A percentile compares a stretch with the other conserved stretches of the same genome.
phyloP scores from a whole-genome alignment of 2,113 vertebrate genomes.

The Bufo gargarizans region DNA sequence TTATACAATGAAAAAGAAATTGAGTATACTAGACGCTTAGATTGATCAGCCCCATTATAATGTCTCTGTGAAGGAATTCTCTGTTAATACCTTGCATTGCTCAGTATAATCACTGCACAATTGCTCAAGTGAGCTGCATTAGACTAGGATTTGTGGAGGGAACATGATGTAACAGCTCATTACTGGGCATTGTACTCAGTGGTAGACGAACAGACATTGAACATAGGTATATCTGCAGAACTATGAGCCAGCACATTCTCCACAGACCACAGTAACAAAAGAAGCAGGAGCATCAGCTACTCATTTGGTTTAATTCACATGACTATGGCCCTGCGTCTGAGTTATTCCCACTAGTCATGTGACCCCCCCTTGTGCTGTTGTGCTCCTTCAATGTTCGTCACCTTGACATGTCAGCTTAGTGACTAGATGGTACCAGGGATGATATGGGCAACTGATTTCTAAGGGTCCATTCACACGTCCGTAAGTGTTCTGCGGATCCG shows the following conservation, averaged over 20 bases:
- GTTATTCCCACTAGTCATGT: no score
- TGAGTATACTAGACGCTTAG: slow-evolving; percentile 2
- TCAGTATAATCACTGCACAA: slow-evolving; percentile 22
- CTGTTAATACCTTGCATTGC: slow-evolving; percentile 30
- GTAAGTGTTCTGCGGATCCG: no score
- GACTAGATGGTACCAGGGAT: no score
- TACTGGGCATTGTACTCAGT: not conserved
- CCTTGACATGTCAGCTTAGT: no score
- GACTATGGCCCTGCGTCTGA: no score
- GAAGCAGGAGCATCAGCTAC: not conserved
- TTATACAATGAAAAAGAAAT: slow-evolving; percentile 23
- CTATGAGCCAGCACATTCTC: not conserved
- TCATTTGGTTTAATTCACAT: no score
- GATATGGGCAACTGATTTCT: no score
- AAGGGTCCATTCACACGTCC: no score
- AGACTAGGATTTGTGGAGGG: not conserved
- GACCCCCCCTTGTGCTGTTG: no score
- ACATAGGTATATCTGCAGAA: not conserved
- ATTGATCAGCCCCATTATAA: slow-evolving; percentile 7
- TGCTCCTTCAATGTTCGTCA: no score
- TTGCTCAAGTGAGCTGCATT: slow-evolving; percentile 17
- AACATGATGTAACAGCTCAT: slow-evolving; percentile 21
- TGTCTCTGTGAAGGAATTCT: slow-evolving; percentile 8
- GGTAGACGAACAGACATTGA: not conserved
- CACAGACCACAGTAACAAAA: not conserved